Base-by-base conservation (phyloP, 2,113 vertebrate species). In the Xerus inauris region DNA sequence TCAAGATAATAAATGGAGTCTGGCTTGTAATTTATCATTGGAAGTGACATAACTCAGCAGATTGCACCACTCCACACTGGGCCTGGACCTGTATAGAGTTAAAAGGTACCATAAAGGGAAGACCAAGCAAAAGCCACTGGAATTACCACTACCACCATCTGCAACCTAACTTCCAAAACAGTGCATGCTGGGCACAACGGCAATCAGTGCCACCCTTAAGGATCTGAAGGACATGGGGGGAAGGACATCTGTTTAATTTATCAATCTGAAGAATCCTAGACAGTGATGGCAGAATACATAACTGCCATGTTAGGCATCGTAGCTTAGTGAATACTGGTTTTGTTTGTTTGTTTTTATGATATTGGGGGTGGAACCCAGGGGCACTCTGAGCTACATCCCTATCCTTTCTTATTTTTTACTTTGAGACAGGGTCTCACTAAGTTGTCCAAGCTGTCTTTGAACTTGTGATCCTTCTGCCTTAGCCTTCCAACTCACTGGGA, bases 31-130 rank as follows among this genome's bases (percentile, higher is more conserved):
- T 13, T 16, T 47, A 85, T 64, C n/a, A 59, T 0, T 62, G 30
- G 49, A 93, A 80, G 3, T 82, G 86, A 91, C 35, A 67, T 54
- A 91, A n/a, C 80, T n/a, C 65, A 64, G 17, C 19, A 87, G n/a
- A 59, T 1, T 14, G 59, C 1, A 26, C 22, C 40, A 35, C 20
- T 40, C 45, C 3, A 80, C 17, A 13, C 0, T 30, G 1, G 11
- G n/a, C 79, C 81, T n/a, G 77, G 40, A 75, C 45, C 65, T 77
- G 24, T 86, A n/a, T n/a, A 24, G n/a, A 51, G 17, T 65, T 77
- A 76, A 72, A 62, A 85, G 9, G 12, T 38, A 73, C 26, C 35
- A n/a, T 8, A 57, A 32, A 14, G 7, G 17, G 10, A 76, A 82
- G 75, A 51, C 3, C 80, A 87, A 65, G 75, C 8, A 79, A 47